Base-by-base conservation (phyloP, 2,797 vertebrate species). In the Takifugu rubripes region DNA sequence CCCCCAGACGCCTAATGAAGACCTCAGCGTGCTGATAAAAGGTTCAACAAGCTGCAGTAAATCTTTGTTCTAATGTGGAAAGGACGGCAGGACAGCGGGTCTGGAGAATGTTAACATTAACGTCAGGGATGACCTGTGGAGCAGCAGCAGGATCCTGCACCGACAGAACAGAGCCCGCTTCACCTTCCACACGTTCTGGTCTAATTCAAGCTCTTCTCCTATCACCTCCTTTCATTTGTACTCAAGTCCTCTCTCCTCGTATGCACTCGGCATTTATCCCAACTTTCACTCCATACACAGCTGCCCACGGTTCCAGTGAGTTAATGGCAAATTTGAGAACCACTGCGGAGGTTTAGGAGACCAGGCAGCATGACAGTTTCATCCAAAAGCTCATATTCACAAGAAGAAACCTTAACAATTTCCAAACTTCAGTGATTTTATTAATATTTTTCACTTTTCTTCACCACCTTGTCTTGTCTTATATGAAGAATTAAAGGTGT, bases 401-500 rank as follows among this genome's bases (percentile, higher is more conserved):
- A 40, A 40, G 36, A 40, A 40, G 12, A 21, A 21, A 21, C 21
- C 21, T 21, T 21, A 21, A 21, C 21, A 21, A 21, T 21, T 21
- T 21, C 21, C 21, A 21, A 21, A 21, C 21, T 21, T 21, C 21
- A 21, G 21, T 21, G 21, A 21, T 21, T 21, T 21, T 21, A 21
- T 21, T 21, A 21, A 21, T 21, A 21, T 21, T 21, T 21, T 21
- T 21, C 21, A 21, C 21, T 29, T 29, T 5, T 29, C 27, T 29
- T 29, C 27, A 2, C 27, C 27, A 29, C 7, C 27, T 7, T 29
- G 7, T 29, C 7, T 5, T 84, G 57, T 69, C 61, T 77, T 77
- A 82, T 40, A 10, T 84, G 64, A 68, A 72, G 48, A 78, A 82
- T 84, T 59, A 59, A 68, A 78, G 72, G 56, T 56, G 74, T 73